These are phyloP conservation scores for Sclerurus mexicanus DNA, from an alignment of 2,113 vertebrate species.

Conservation along the genomic window DNA sequence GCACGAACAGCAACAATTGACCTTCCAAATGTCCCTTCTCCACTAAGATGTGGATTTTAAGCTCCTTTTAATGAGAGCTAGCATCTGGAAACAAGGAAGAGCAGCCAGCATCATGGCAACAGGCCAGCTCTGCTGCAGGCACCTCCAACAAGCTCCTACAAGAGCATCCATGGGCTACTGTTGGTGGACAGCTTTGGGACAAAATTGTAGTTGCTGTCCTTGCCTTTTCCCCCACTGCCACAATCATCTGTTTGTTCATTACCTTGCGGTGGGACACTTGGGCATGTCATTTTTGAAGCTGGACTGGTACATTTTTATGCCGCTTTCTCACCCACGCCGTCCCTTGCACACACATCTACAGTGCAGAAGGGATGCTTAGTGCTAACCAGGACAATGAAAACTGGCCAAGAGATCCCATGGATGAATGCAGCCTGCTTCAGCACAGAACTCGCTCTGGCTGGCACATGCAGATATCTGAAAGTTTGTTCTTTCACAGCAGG, in stretches of 20 bases:
- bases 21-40: slow-evolving; percentile 41
- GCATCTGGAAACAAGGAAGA: slow-evolving; percentile 53
- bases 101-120: background rate
- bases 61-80: slow-evolving; percentile 32
- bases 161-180: background rate
- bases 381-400: slow-evolving; percentile 21
- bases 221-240: background rate
- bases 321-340: background rate
- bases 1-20: slow-evolving; percentile 27
- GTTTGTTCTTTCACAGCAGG: slow-evolving; percentile 49
- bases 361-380: background rate
- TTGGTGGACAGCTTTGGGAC: background rate
- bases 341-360: background rate
- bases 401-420: slow-evolving; percentile 2
- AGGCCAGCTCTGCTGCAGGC: slow-evolving; percentile 12
- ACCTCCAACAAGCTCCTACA: background rate
- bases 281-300: background rate
- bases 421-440: slow-evolving; percentile 18
- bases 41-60: slow-evolving; percentile 12
- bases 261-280: background rate
- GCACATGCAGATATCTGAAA: slow-evolving; percentile 39
- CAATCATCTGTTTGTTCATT: background rate
- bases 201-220: background rate
- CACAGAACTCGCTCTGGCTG: slow-evolving; percentile 5
- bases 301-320: background rate